Base-by-base conservation (phyloP, 2,888 invertebrate species). In the Leptura quadrifasciata region DNA sequence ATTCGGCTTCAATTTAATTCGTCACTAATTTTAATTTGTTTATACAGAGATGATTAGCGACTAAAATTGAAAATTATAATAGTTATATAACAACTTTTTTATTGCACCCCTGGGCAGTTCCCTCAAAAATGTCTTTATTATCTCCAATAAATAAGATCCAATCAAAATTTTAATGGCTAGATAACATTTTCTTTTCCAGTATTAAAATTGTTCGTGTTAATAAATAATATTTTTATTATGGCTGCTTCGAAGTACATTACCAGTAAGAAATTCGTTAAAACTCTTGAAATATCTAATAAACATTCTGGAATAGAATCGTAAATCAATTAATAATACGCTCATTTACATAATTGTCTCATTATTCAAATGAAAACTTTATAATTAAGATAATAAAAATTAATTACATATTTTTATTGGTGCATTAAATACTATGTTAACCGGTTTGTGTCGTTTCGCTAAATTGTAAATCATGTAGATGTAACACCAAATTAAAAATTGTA, bases 321-420 rank as follows among this genome's bases (percentile, higher is more conserved):
- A 60, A 60, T 60, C 60, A 60, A 60, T 60, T 60, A 60, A 60
- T 60, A 60, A 60, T 27, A 27, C 21, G 24, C n/a, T 9, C 9
- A 60, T 60, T 60, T 60, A 60, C 60, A 60, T 60, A 60, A 60
- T 60, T 60, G 60, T 60, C 60, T 21, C 60, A 27, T 60, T 60
- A 60, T 60, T 27, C 60, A 27, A 60, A 60, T 60, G n/a, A 27
- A 60, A 60, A 60, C 21, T 27, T 60, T 60, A 60, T 60, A 60
- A 60, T 60, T 21, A 60, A 60, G 60, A 60, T 60, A 60, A 60
- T 60, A 60, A 60, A 57, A 60, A 60, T 60, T 60, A 60, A 60
- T 60, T 60, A 27, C 27, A 27, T 60, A 27, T 60, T 60, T 60
- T 60, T 60, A 60, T 60, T 57, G 27, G 27, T 60, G 27, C 60